Evolutionary conservation across 1,140 invertebrate species (phyloP).

Genomic region (Drosophila sturtevanti): DNA sequence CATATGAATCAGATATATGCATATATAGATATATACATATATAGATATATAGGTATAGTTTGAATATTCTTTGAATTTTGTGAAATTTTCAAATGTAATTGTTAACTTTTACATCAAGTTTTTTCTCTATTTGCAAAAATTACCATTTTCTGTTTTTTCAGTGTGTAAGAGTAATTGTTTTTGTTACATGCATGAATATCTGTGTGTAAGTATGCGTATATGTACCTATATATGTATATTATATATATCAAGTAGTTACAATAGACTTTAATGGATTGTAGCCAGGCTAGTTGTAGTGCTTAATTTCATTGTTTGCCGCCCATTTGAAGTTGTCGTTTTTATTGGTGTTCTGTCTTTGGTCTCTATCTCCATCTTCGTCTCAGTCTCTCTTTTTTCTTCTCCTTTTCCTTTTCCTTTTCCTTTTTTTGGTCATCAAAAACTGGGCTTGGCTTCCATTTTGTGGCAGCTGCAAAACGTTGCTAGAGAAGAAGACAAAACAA

Average conservation of each 20-base stretch:
- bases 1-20: no score
- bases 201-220: not conserved
- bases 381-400: no score
- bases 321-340: conserved; percentile 4
- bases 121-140: not conserved
- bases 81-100: no score
- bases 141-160: not conserved
- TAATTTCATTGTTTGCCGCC: conserved; percentile 5
- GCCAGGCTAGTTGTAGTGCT: not conserved
- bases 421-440: no score
- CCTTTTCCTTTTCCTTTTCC: not conserved
- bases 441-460: not conserved
- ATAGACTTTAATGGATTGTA: conserved; percentile 7
- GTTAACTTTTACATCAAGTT: no score
- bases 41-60: no score
- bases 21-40: no score
- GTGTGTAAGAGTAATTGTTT: not conserved
- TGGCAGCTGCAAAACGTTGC: conserved; percentile 1
- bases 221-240: not conserved
- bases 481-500: conserved; percentile 1
- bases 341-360: conserved; percentile 1
- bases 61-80: no score
- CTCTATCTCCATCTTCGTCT: no score
- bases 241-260: not conserved
- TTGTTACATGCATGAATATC: not conserved